phyloP scores from a whole-genome alignment of 2,888 invertebrate species.

The Xanthorhoe designata region DNA sequence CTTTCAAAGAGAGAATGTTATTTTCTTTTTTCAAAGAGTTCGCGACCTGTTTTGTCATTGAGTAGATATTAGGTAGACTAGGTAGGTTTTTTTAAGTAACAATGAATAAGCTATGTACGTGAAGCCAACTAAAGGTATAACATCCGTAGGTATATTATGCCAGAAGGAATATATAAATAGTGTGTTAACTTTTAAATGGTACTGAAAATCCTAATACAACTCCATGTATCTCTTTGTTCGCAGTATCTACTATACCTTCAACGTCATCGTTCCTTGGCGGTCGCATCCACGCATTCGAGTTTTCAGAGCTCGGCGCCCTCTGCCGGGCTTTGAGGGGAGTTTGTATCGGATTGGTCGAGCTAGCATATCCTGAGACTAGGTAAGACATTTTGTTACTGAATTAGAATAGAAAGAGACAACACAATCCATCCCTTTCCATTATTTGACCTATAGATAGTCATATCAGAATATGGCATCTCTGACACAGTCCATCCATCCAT shows the following conservation, averaged over 20 bases:
- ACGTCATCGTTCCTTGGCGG: conserved; percentile 42
- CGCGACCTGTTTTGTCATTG: too few species aligned
- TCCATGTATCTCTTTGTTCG: conserved; percentile 44
- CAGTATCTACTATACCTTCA: conserved; percentile 36
- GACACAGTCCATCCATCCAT: too few species aligned
- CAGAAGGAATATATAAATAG: background rate
- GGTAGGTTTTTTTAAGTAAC: too few species aligned
- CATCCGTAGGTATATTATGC: too few species aligned
- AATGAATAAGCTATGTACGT: too few species aligned
- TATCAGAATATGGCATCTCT: too few species aligned
- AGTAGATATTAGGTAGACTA: too few species aligned
- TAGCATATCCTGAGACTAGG: conserved; percentile 93
- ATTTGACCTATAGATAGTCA: too few species aligned
- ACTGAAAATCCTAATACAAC: background rate
- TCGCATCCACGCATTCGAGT: conserved; percentile 87
- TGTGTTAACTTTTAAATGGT: background rate
- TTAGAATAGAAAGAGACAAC: background rate
- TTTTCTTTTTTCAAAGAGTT: too few species aligned
- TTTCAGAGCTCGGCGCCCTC: conserved; percentile 89
- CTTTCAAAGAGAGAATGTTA: too few species aligned
- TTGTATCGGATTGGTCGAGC: conserved; percentile 93
- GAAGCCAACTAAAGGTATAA: too few species aligned
- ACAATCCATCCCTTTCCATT: too few species aligned
- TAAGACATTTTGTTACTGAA: background rate
- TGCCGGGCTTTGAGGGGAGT: conserved; percentile 91